Percentiles rank a stretch among this genome's conserved stretches.
phyloP scores from a whole-genome alignment of 1,140 invertebrate species.

The Nephila pilipes region DNA sequence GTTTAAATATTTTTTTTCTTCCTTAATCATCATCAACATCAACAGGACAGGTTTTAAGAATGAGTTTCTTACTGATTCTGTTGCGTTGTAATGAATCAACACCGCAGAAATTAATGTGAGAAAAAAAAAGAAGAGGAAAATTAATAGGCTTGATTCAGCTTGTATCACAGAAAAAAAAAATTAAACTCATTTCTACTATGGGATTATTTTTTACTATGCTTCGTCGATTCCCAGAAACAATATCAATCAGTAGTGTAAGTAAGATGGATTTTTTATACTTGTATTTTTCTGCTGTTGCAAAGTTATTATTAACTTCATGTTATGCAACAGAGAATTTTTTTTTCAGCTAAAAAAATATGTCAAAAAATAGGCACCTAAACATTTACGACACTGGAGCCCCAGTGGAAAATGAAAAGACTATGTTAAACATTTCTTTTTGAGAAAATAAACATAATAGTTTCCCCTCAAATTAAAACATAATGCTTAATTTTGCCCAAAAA shows the following conservation, averaged over 20 bases:
- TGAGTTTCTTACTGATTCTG: background rate
- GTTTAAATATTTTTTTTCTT: background rate
- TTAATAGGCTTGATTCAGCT: background rate
- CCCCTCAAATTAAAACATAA: background rate
- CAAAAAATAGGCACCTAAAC: background rate
- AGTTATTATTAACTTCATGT: background rate
- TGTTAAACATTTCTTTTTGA: background rate
- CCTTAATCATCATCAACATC: background rate
- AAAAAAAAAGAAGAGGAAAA: background rate
- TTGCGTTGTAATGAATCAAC: background rate
- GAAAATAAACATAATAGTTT: background rate
- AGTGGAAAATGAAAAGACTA: background rate
- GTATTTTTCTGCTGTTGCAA: background rate
- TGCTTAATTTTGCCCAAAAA: background rate
- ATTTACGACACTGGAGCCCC: background rate
- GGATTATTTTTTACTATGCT: constrained; percentile 10
- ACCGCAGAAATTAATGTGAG: background rate
- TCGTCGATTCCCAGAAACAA: background rate
- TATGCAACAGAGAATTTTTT: background rate
- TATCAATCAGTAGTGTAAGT: background rate
- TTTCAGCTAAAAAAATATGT: background rate
- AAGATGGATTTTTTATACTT: background rate
- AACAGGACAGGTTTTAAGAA: constrained; percentile 1
- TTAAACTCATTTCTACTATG: background rate
- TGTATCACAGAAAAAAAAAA: background rate